Evolutionary conservation across 2,888 invertebrate genomes (phyloP), one percentile per base, ranked within the genome.

Genomic region (Lamproptera curius): DNA sequence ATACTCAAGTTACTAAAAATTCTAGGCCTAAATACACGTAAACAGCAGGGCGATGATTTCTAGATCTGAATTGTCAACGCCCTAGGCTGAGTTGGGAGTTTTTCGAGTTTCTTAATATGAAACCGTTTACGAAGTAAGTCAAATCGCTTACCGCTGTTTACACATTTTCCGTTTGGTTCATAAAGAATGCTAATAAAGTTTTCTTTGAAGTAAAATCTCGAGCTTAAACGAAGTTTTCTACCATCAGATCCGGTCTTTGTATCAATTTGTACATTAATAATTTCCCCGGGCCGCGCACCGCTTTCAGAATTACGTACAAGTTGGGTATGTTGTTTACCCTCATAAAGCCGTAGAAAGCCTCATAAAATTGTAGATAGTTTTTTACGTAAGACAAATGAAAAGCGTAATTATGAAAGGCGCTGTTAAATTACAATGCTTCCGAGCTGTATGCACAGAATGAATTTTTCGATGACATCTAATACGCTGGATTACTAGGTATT

Each of bases 371-470:
- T 65, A 68, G 67, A 60, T 81, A 79, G 77, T 78, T 79, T 20
- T 81, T 77, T 82, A 79, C 81, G 77, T 79, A 77, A 64, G 69
- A 71, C 66, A 77, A 81, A 83, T 83, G 61, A 74, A 73, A 79
- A 73, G 73, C 71, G 67, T 73, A 69, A 65, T 62, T 66, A 61
- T 64, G 67, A 69, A 70, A 73, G 67, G 68, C 61, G 59, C 63
- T 65, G 68, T 73, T 71, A 73, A 68, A 63, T 63, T 69, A 39
- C 2, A 20, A 38, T 42, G 37, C 16, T 23, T 35, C 67, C 67
- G 65, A 66, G 65, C 62, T 59, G 58, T 62, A 59, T 62, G 55
- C 65, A 58, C 53, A 56, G 8, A 11, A 34, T 9, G 58, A 57
- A 58, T 56, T 58, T 56, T 49, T 54, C 53, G 52, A 50, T 52